Evolutionary conservation across 2,888 invertebrate genomes (phyloP).

Genomic region (Timema podura): DNA sequence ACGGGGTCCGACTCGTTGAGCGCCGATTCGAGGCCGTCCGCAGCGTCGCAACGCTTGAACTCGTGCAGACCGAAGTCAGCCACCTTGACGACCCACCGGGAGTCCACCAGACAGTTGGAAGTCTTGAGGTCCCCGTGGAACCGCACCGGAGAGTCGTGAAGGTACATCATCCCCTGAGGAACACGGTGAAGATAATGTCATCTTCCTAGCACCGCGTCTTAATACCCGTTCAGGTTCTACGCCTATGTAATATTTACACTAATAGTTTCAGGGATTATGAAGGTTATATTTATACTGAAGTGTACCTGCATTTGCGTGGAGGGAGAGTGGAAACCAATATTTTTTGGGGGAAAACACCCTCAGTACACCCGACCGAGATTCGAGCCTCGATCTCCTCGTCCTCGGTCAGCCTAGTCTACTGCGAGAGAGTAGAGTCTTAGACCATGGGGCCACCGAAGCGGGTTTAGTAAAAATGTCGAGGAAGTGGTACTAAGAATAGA

Average conservation of each 20-base stretch:
- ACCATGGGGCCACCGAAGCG: neutral
- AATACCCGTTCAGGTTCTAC: too few species aligned
- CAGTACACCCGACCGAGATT: too few species aligned
- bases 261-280: too few species aligned
- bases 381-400: too few species aligned
- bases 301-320: too few species aligned
- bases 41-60: conserved; percentile 63
- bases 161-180: conserved; percentile 78
- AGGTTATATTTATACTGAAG: too few species aligned
- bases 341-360: too few species aligned
- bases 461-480: neutral
- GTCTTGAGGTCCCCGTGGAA: conserved; percentile 86
- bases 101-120: conserved; percentile 90
- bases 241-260: too few species aligned
- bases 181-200: neutral
- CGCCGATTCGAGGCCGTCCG: neutral
- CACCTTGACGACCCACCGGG: conserved; percentile 90
- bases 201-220: too few species aligned
- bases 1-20: neutral
- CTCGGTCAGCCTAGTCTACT: neutral
- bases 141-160: conserved; percentile 81
- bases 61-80: conserved; percentile 88
- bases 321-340: too few species aligned
- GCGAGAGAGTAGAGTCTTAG: neutral
- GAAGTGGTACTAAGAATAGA: neutral